Base-by-base conservation (phyloP, 2,888 invertebrate genomes). In the Pyrrhia umbra region DNA sequence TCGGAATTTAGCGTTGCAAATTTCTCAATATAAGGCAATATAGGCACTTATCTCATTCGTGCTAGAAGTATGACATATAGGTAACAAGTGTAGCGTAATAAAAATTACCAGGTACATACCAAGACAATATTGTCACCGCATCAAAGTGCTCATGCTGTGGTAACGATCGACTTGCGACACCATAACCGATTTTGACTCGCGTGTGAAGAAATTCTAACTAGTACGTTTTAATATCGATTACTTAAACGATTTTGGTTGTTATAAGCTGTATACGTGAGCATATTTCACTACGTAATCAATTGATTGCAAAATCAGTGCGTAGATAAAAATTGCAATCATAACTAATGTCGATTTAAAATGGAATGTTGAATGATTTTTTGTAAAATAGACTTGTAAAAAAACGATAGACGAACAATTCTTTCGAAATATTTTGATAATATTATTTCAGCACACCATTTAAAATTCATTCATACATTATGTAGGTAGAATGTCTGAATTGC, bases 211-310 rank as follows among this genome's bases (percentile, higher is more conserved):
- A 80, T 71, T 70, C 63, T 58, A 71, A 61, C 65, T 63, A 66
- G 55, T 56, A 50, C 75, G 52, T 69, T 59, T 47, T 59, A 60
- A 69, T 74, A 76, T 71, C 62, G 56, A 61, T 74, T 74, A 79
- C 74, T 79, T 72, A 61, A 72, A 65, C 77, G 69, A 78, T 77
- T 78, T 80, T 57, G 56, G 59, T 63, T 67, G 62, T 65, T 74
- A 71, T 76, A 66, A 37, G 68, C 65, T 71, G 73, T 68, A 73
- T 80, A 83, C 82, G 73, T 78, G 83, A 81, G 77, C 68, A 77
- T 75, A 78, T 86, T 84, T 79, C 76, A 61, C 77, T 80, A 78
- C 70, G 58, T 77, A 79, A 83, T 85, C 72, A 79, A 79, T 81
- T 73, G 62, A 62, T 82, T 82, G 75, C 79, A 70, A 71, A 77